Percentiles rank a stretch among this genome's conserved stretches.
These are phyloP conservation scores for Clistopyga incitator DNA, from an alignment of 2,888 invertebrate genomes.

Conservation along the genomic window DNA sequence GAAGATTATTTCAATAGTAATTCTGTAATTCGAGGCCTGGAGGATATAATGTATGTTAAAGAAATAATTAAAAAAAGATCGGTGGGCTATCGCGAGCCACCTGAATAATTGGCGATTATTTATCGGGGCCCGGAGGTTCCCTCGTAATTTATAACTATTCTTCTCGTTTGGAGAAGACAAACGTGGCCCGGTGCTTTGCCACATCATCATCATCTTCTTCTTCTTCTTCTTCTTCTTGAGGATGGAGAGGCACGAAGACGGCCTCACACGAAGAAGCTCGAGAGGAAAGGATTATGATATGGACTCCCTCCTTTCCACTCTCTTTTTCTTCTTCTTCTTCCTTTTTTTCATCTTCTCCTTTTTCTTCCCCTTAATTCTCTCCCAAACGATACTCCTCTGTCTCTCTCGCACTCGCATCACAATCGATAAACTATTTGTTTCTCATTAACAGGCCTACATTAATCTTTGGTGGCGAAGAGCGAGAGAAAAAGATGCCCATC, in stretches of 20 bases:
- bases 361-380: constrained; percentile 52
- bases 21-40: neutral
- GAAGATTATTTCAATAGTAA: neutral
- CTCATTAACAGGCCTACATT: constrained; percentile 82
- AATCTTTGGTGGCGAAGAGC: constrained; percentile 74
- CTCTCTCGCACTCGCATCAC: constrained; percentile 38
- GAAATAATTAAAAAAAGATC: neutral
- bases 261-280: constrained; percentile 60
- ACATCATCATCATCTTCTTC: constrained; percentile 59
- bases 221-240: too few species aligned
- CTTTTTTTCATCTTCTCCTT: constrained; percentile 32
- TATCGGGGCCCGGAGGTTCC: constrained; percentile 20
- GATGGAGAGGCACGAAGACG: constrained; percentile 37
- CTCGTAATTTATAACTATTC: constrained; percentile 45
- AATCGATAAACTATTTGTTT: constrained; percentile 79
- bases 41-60: constrained; percentile 10
- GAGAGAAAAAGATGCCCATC: constrained; percentile 23
- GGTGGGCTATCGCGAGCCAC: neutral
- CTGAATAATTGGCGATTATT: constrained; percentile 46
- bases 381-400: constrained; percentile 34
- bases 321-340: constrained; percentile 36
- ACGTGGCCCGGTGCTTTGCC: constrained; percentile 41
- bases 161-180: constrained; percentile 42
- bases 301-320: constrained; percentile 40
- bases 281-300: constrained; percentile 69